Conservation (phyloP, 1,140 invertebrate genomes). For the Achroia grisella region DNA sequence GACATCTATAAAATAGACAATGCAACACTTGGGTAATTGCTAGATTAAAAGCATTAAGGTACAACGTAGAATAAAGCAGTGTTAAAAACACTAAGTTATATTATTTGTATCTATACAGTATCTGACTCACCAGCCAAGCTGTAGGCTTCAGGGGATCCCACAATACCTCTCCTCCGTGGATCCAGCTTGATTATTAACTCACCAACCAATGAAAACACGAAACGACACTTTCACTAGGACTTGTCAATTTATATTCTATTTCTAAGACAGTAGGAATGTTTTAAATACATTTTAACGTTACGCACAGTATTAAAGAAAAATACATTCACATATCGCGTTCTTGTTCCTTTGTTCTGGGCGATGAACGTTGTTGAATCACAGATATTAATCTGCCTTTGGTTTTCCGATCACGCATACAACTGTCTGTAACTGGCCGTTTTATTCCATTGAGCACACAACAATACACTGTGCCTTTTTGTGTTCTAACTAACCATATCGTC, state of each 20-base stretch:
- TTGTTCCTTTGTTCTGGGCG: slow-evolving; percentile 18
- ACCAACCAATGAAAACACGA: slow-evolving; percentile 6
- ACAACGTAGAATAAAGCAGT: no score
- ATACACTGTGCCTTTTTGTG: slow-evolving; percentile 17
- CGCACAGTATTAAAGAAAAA: no score
- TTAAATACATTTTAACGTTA: slow-evolving; percentile 1
- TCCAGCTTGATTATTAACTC: slow-evolving; percentile 24
- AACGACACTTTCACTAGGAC: slow-evolving; percentile 1
- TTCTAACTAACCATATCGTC: background rate
- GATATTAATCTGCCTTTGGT: slow-evolving; percentile 35
- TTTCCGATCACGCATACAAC: slow-evolving; percentile 39
- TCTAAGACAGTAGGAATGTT: background rate
- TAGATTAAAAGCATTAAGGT: no score
- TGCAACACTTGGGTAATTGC: no score
- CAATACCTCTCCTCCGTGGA: slow-evolving; percentile 32
- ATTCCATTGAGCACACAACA: slow-evolving; percentile 6
- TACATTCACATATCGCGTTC: no score
- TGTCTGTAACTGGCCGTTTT: slow-evolving; percentile 14
- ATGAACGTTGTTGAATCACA: slow-evolving; percentile 22
- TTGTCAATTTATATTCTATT: slow-evolving; percentile 2
- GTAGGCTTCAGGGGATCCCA: slow-evolving; percentile 17
- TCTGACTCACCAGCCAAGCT: background rate
- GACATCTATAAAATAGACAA: no score
- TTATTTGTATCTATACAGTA: no score
- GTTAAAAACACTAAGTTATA: no score